Conservation (phyloP, 2,113 vertebrate genomes). For the Platanista minor region DNA sequence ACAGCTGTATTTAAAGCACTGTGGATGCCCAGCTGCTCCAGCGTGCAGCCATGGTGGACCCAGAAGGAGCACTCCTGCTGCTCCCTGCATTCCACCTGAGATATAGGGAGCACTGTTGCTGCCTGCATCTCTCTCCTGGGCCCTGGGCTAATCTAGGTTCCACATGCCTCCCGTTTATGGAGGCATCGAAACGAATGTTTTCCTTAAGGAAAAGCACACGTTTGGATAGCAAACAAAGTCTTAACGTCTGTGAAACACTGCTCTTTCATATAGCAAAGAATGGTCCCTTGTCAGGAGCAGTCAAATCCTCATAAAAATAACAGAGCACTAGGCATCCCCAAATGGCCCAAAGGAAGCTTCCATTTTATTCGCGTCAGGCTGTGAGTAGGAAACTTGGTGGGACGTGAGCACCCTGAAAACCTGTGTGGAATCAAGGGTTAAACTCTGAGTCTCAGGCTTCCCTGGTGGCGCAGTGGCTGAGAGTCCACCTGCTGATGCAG, state of each 20-base stretch:
- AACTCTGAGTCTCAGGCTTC: neutral
- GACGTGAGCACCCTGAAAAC: neutral
- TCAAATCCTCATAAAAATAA: neutral
- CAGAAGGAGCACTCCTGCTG: fast-evolving
- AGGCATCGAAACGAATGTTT: neutral
- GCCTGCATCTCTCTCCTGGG: neutral
- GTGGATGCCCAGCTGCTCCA: neutral
- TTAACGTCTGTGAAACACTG: neutral
- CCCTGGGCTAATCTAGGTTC: neutral
- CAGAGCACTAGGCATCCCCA: neutral
- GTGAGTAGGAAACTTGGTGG: neutral
- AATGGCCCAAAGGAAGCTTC: neutral
- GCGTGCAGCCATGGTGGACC: neutral
- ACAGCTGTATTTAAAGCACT: neutral
- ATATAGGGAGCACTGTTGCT: neutral
- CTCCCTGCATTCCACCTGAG: neutral
- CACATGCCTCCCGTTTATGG: neutral
- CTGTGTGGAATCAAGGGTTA: neutral
- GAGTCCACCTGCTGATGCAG: too few species aligned
- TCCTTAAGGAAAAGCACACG: neutral
- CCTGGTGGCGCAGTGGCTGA: too few species aligned
- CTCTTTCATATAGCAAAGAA: neutral
- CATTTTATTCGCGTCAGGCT: neutral
- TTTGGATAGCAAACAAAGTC: neutral
- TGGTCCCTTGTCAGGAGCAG: neutral